Base-by-base conservation (phyloP, 2,113 vertebrate species). In the Tursiops truncatus region DNA sequence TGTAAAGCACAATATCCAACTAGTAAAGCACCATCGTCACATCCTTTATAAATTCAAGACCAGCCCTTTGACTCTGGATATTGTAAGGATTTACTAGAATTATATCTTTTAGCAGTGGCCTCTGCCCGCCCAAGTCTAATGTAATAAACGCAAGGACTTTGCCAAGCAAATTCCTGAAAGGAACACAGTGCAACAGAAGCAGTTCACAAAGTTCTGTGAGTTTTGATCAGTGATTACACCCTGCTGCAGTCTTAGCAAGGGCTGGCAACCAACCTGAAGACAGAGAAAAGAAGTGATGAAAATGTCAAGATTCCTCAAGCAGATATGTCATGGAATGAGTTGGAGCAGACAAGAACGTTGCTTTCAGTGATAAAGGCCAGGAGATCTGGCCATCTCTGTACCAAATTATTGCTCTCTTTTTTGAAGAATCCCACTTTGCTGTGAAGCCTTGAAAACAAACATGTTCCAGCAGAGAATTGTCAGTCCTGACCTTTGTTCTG, bases 111-210 rank as follows among this genome's bases (percentile, higher is more conserved):
- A 73, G 17, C 56, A 96, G 83, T 73, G 56, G 33, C 62, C 73
- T 93, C 76, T 91, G 62, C 79, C 33, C n/a, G 7, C 76, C 84
- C 82, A 86, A 89, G 67, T 67, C 47, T 89, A 93, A 92, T 94
- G 41, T 25, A 56, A 62, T 82, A 96, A 91, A 90, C 20, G 31
- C 82, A 93, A 87, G 79, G 53, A 70, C 76, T 31, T 77, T 93
- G 93, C 93, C 96, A 95, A 95, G 82, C 91, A 41, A 96, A 98
- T 98, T 97, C 95, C 96, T 96, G 12, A 97, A 96, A 90, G 81
- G 98, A 96, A 98, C 98, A 97, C 82, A 68, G 41, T 95, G 97
- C 95, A 89, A 73, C 70, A 80, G 83, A 94, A 93, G 74, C 62
- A 38, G 96, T 71, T 91, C 96, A 36, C 6, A 11, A 63, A 76